phyloP scores from a whole-genome alignment of 2,113 vertebrate genomes.

The Anhinga rufa region DNA sequence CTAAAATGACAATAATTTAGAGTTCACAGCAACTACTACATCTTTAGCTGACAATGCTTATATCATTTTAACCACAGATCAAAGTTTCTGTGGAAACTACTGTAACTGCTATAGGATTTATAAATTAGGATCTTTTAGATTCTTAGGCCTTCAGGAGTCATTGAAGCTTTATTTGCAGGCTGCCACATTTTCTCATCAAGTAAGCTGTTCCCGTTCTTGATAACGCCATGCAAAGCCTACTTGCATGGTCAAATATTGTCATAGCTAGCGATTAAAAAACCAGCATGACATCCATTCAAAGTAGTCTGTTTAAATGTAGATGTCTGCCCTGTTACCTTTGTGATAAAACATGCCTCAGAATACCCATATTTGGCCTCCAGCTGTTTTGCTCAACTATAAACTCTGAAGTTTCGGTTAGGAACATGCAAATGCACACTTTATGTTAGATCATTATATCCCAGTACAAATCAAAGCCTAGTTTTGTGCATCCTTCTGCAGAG shows the following conservation, averaged over 20 bases:
- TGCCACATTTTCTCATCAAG: background rate
- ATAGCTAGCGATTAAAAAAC: background rate
- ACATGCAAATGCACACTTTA: background rate
- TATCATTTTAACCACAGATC: background rate
- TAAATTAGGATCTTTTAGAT: background rate
- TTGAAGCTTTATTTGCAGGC: background rate
- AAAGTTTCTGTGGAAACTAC: background rate
- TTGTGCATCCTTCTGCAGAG: background rate
- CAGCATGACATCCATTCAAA: background rate
- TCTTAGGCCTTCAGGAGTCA: background rate
- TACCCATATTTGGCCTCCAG: background rate
- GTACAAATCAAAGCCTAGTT: background rate
- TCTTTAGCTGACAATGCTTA: background rate
- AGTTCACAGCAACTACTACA: background rate
- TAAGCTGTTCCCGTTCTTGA: background rate
- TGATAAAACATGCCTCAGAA: background rate
- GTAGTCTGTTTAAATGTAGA: background rate
- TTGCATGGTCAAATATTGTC: background rate
- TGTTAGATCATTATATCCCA: background rate
- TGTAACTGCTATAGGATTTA: background rate
- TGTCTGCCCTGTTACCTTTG: background rate
- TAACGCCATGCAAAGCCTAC: background rate
- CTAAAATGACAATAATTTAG: background rate
- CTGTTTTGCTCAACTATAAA: background rate
- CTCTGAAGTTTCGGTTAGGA: background rate